These are phyloP conservation scores for Ceriagrion tenellum DNA, from an alignment of 2,888 invertebrate genomes.

Conservation along the genomic window DNA sequence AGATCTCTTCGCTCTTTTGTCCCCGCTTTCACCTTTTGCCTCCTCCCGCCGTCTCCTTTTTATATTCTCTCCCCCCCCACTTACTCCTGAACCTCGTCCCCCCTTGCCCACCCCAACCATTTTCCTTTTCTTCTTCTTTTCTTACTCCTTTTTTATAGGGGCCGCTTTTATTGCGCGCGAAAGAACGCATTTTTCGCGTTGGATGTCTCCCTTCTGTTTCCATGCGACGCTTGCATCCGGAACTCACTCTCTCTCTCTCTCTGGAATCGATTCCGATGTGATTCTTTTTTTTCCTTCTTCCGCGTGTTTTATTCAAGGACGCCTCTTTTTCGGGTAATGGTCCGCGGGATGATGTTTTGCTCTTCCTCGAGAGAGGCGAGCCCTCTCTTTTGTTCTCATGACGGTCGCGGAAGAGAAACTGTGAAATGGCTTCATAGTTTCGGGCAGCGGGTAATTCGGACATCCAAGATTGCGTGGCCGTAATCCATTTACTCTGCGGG, in stretches of 20 bases:
- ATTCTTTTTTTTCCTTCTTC: not conserved
- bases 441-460: not conserved
- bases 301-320: not conserved
- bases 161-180: slow-evolving; percentile 8
- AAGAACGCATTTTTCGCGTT: slow-evolving; percentile 29
- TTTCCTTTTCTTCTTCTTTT: no score
- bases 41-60: no score
- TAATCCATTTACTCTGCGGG: not conserved
- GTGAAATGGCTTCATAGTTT: not conserved
- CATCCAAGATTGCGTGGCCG: not conserved
- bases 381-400: not conserved
- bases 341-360: not conserved
- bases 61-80: no score
- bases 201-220: not conserved
- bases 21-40: no score
- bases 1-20: no score
- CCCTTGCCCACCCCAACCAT: no score
- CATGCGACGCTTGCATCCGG: not conserved
- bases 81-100: no score
- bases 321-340: not conserved
- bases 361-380: not conserved
- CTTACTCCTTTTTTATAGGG: not conserved
- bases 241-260: not conserved
- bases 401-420: not conserved
- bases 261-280: not conserved